A percentile compares a stretch with the other conserved stretches of the same genome.
Evolutionary conservation across 2,888 invertebrate species (phyloP).

Genomic region (Caenorhabditis drosophilae): DNA sequence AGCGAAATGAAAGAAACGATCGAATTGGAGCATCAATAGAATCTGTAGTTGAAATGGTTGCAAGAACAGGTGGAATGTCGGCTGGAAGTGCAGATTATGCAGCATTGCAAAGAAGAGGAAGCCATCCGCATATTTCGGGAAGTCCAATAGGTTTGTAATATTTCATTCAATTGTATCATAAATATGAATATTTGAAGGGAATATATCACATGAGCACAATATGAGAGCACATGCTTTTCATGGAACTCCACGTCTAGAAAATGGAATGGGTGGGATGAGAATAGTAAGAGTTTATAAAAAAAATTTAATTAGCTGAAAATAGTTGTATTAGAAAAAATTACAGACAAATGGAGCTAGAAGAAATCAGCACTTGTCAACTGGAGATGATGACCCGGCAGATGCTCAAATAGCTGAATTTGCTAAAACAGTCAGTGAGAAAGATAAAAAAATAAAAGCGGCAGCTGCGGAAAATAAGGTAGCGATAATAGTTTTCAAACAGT

Average conservation of each 20-base stretch:
- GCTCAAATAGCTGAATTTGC: constrained; percentile 36
- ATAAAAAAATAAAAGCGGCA: constrained; percentile 38
- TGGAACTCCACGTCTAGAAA: constrained; percentile 21
- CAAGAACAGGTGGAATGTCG: constrained; percentile 13
- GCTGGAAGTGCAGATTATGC: constrained; percentile 14
- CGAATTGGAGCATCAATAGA: constrained; percentile 23
- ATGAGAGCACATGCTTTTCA: constrained; percentile 39
- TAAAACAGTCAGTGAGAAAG: constrained; percentile 30
- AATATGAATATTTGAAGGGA: no score
- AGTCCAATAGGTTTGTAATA: constrained; percentile 15
- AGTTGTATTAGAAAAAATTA: neutral
- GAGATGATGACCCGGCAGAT: constrained; percentile 29
- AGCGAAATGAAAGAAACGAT: no score
- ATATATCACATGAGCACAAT: constrained; percentile 39
- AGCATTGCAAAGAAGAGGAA: constrained; percentile 13
- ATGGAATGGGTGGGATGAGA: constrained; percentile 22
- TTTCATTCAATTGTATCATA: constrained; percentile 5
- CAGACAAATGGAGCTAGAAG: neutral
- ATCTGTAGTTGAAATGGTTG: constrained; percentile 31
- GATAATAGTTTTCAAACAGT: neutral
- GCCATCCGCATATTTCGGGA: constrained; percentile 13
- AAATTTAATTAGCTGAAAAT: constrained; percentile 9
- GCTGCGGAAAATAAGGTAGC: constrained; percentile 28
- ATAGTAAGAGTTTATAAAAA: constrained; percentile 12
- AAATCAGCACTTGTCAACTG: neutral